Conservation (phyloP, 2,797 vertebrate genomes). For the Hirundo rustica region DNA sequence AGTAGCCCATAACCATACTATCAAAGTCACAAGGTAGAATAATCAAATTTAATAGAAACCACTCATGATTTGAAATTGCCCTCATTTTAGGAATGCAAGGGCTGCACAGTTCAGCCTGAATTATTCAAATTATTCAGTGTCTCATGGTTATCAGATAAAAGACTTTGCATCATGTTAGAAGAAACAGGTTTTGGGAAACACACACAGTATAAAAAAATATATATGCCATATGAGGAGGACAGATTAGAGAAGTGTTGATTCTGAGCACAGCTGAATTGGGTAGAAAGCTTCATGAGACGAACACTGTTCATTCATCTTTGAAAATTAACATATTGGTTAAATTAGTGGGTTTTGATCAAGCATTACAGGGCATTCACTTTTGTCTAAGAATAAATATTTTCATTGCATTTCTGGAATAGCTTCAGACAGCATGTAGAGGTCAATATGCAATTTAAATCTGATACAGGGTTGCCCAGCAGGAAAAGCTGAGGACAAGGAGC, state of each 20-base stretch:
- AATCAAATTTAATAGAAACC: constrained; percentile 9
- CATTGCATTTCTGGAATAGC: background rate
- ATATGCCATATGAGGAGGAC: background rate
- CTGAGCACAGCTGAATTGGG: background rate
- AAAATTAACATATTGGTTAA: background rate
- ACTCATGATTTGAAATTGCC: background rate
- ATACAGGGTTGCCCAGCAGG: background rate
- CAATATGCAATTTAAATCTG: background rate
- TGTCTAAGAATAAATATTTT: background rate
- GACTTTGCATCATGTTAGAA: background rate
- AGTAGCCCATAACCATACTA: background rate
- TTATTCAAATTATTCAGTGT: constrained; percentile 17
- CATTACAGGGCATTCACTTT: background rate
- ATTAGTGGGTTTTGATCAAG: background rate
- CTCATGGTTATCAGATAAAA: background rate
- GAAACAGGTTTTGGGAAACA: background rate
- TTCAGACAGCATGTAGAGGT: background rate
- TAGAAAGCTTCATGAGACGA: background rate
- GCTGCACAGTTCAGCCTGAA: background rate
- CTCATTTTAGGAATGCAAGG: background rate
- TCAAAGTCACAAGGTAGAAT: background rate
- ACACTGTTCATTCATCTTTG: background rate
- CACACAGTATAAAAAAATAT: background rate
- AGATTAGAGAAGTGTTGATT: background rate
- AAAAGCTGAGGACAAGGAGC: background rate